Evolutionary conservation across 2,888 invertebrate species (phyloP).

Genomic region (Theretra japonica): DNA sequence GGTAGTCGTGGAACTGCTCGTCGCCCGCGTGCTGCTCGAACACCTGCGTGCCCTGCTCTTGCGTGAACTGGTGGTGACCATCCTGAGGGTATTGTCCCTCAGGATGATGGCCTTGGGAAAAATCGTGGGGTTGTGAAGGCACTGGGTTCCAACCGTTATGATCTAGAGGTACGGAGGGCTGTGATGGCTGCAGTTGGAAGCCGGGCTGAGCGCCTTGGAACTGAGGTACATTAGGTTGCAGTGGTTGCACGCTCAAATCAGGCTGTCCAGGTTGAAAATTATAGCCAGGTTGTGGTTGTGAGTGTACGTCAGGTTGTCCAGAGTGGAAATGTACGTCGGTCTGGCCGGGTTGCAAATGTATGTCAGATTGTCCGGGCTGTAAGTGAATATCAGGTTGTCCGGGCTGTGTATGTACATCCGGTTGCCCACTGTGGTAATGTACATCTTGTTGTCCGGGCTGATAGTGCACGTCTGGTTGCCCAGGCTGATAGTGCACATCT

Average conservation of each 20-base stretch:
- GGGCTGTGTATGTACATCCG: constrained; percentile 27
- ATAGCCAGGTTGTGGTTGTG: constrained; percentile 33
- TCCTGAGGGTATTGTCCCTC: constrained; percentile 56
- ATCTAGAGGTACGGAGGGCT: constrained; percentile 59
- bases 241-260: constrained; percentile 26
- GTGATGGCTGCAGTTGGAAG: constrained; percentile 40
- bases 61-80: constrained; percentile 64
- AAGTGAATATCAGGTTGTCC: constrained; percentile 35
- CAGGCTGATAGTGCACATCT: constrained; percentile 34
- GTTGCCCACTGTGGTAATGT: constrained; percentile 33
- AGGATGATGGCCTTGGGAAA: constrained; percentile 45
- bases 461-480: constrained; percentile 35
- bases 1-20: constrained; percentile 66
- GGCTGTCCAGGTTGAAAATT: constrained; percentile 29
- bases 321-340: constrained; percentile 26
- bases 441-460: constrained; percentile 34
- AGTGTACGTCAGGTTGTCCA: constrained; percentile 35
- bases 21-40: constrained; percentile 70
- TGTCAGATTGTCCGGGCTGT: constrained; percentile 31
- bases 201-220: constrained; percentile 35
- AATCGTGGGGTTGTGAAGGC: constrained; percentile 60
- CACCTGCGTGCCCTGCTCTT: constrained; percentile 72
- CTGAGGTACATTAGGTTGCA: constrained; percentile 28
- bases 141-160: constrained; percentile 78
- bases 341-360: constrained; percentile 27